A percentile compares a stretch with the other conserved stretches of the same genome.
Evolutionary conservation across 2,888 invertebrate species (phyloP).

Genomic region (Bedellia somnulentella): DNA sequence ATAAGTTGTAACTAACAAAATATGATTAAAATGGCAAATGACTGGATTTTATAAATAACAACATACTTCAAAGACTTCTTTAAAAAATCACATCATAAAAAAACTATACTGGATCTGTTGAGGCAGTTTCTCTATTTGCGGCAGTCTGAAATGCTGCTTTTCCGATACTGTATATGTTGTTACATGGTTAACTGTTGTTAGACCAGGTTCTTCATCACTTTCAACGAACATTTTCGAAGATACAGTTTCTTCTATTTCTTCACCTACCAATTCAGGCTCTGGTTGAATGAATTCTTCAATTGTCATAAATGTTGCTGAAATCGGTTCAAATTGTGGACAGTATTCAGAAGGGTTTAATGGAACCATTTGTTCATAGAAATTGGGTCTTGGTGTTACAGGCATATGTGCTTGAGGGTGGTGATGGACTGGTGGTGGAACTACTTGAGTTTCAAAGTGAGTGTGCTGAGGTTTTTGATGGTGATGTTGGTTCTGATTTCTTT

Average conservation of each 20-base stretch:
- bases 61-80: no score
- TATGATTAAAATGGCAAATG: no score
- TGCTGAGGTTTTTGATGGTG: slow-evolving; percentile 17
- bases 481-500: slow-evolving; percentile 12
- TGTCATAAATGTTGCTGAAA: slow-evolving; percentile 20
- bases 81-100: slow-evolving; percentile 21
- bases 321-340: slow-evolving; percentile 22
- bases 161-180: slow-evolving; percentile 43
- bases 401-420: slow-evolving; percentile 7
- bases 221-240: slow-evolving; percentile 37
- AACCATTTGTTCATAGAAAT: slow-evolving; percentile 22
- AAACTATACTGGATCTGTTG: slow-evolving; percentile 48
- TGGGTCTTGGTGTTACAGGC: slow-evolving; percentile 28
- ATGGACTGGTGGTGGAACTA: slow-evolving; percentile 3
- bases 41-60: no score
- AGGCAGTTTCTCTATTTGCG: slow-evolving; percentile 34
- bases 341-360: slow-evolving; percentile 22
- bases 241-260: slow-evolving; percentile 41
- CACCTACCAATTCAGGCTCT: slow-evolving; percentile 36
- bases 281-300: slow-evolving; percentile 22
- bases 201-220: slow-evolving; percentile 33
- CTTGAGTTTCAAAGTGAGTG: slow-evolving; percentile 14
- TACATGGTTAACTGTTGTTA: slow-evolving; percentile 39
- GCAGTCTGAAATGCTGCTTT: slow-evolving; percentile 38
- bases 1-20: no score